Evolutionary conservation across 1,140 invertebrate genomes (phyloP).

Genomic region (Bicyclus anynana): DNA sequence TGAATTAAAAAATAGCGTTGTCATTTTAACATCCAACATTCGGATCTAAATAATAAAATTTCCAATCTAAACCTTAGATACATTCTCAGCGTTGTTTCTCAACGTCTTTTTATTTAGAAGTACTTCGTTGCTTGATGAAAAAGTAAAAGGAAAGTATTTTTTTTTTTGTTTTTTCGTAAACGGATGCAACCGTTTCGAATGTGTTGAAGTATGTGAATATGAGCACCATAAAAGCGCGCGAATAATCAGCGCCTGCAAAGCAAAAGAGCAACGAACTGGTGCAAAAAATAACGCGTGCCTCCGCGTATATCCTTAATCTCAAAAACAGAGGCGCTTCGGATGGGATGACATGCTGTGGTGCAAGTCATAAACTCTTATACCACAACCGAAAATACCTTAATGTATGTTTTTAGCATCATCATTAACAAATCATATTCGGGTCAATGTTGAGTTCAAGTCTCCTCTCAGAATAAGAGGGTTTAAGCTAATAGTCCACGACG

Average conservation of each 20-base stretch:
- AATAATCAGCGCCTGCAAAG: slow-evolving; percentile 15
- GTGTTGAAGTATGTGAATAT: slow-evolving; percentile 2
- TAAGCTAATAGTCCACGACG: too few species aligned
- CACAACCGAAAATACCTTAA: too few species aligned
- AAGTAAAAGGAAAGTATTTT: neutral
- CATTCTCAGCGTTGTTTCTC: too few species aligned
- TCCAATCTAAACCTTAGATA: too few species aligned
- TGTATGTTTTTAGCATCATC: too few species aligned
- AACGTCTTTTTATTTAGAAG: neutral
- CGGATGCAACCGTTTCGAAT: neutral
- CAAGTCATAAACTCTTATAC: neutral
- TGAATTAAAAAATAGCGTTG: too few species aligned
- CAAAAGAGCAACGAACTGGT: slow-evolving; percentile 23
- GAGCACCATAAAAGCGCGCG: slow-evolving; percentile 8
- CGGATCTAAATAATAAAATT: too few species aligned
- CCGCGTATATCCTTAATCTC: slow-evolving; percentile 6
- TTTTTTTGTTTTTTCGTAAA: neutral
- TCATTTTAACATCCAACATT: too few species aligned
- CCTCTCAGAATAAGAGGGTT: too few species aligned
- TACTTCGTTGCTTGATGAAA: neutral
- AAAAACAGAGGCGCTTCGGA: neutral
- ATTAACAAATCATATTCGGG: too few species aligned
- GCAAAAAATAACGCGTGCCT: slow-evolving; percentile 15
- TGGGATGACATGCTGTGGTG: neutral
- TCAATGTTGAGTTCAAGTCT: too few species aligned